These are phyloP conservation scores for Cydia strobilella DNA, from an alignment of 1,140 invertebrate species.

Conservation along the genomic window DNA sequence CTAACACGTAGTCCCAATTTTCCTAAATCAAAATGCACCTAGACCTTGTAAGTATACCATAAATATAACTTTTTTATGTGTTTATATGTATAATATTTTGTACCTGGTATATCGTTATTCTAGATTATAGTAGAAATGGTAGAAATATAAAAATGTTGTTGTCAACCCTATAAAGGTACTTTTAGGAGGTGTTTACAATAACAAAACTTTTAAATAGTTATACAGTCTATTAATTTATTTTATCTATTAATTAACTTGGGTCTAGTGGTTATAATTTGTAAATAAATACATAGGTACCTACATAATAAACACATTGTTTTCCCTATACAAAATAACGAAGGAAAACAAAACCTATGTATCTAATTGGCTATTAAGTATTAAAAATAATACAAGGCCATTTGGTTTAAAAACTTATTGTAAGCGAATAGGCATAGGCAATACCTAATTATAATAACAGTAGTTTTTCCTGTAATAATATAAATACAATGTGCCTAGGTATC, in stretches of 20 bases:
- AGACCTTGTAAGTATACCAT: no score
- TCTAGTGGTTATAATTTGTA: no score
- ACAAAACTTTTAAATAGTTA: not conserved
- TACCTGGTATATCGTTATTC: not conserved
- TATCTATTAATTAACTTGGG: not conserved
- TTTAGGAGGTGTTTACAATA: not conserved
- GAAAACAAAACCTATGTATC: not conserved
- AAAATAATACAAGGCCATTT: constrained; percentile 4
- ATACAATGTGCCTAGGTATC: not conserved
- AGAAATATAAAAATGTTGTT: not conserved
- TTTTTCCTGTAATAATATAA: not conserved
- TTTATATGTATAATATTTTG: not conserved
- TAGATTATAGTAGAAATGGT: not conserved
- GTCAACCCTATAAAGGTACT: not conserved
- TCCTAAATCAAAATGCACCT: no score
- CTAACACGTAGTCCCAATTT: no score
- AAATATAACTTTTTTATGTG: not conserved
- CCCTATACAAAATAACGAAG: not conserved
- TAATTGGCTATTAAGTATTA: constrained; percentile 4
- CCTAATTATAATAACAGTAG: not conserved
- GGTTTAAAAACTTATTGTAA: not conserved
- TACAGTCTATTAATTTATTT: no score
- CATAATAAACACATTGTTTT: not conserved
- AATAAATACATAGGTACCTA: no score
- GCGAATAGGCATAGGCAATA: not conserved